A percentile compares a stretch with the other conserved stretches of the same genome.
Evolutionary conservation across 2,888 invertebrate genomes (phyloP).

Genomic region (Tipula lateralis): DNA sequence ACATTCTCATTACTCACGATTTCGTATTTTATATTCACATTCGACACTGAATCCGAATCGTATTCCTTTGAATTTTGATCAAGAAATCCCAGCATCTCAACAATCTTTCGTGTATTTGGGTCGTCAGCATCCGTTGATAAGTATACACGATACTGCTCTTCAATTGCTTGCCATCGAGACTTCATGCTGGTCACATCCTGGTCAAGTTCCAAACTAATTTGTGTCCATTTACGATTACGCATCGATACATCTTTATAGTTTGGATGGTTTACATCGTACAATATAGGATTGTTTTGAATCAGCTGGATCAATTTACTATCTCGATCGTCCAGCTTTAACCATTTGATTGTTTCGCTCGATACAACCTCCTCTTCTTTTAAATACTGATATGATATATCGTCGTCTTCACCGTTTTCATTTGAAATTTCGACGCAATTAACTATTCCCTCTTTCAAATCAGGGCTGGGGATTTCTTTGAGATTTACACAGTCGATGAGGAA

Average conservation of each 20-base stretch:
- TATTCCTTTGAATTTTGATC: not conserved
- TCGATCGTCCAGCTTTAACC: not conserved
- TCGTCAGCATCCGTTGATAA: not conserved
- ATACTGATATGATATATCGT: not conserved
- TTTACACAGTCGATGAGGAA: not conserved
- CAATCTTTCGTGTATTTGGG: not conserved
- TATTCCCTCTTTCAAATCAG: not conserved
- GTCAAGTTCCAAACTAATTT: not conserved
- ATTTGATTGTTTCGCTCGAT: not conserved
- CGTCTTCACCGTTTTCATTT: not conserved
- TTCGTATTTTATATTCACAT: not conserved
- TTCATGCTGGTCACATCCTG: not conserved
- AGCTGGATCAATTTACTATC: not conserved
- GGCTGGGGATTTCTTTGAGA: not conserved
- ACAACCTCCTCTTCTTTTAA: not conserved
- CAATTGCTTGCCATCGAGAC: not conserved
- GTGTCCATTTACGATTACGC: not conserved
- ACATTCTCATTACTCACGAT: not conserved
- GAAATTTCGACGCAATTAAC: not conserved
- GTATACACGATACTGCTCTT: not conserved
- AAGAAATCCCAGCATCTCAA: not conserved
- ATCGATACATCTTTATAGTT: not conserved
- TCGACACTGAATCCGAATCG: not conserved
- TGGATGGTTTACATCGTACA: not conserved
- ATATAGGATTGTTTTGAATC: not conserved